Evolutionary conservation across 2,888 invertebrate species (phyloP).

Genomic region (Galeopsomyia nigrocyanea): DNA sequence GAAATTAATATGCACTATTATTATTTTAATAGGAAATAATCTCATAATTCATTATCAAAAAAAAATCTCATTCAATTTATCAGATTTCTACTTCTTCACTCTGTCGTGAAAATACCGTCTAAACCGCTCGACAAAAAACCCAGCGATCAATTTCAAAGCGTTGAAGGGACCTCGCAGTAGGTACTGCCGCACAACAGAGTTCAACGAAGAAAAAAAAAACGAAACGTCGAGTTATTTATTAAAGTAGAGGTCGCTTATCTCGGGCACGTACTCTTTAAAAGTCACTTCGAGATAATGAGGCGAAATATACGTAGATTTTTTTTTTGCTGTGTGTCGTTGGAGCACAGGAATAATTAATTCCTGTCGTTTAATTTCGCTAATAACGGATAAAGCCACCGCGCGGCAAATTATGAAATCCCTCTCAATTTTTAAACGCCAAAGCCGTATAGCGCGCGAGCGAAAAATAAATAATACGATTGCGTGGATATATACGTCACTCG

Average conservation of each 20-base stretch:
- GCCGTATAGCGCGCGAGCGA: neutral
- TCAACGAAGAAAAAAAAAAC: constrained; percentile 8
- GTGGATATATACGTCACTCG: too few relatives aligned
- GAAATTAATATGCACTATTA: too few relatives aligned
- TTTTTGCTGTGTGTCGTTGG: neutral
- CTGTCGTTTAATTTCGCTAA: constrained; percentile 44
- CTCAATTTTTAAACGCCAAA: constrained; percentile 12
- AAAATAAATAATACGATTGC: neutral
- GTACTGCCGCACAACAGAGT: neutral
- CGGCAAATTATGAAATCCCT: neutral
- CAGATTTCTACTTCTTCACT: too few relatives aligned
- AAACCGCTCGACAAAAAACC: neutral
- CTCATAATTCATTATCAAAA: too few relatives aligned
- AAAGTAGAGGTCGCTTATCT: constrained; percentile 43
- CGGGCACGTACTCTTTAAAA: constrained; percentile 40
- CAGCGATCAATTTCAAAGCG: constrained; percentile 30
- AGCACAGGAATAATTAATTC: constrained; percentile 37
- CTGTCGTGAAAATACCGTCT: too few relatives aligned
- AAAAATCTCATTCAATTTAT: too few relatives aligned
- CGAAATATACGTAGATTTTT: constrained; percentile 40
- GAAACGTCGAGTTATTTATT: constrained; percentile 42
- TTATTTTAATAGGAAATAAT: too few relatives aligned
- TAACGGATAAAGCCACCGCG: constrained; percentile 37
- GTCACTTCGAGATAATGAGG: constrained; percentile 46
- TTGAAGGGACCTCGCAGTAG: constrained; percentile 7